Evolutionary conservation across 2,797 vertebrate genomes (phyloP), one percentile per base, ranked within the genome.

Genomic region (Picus viridis): DNA sequence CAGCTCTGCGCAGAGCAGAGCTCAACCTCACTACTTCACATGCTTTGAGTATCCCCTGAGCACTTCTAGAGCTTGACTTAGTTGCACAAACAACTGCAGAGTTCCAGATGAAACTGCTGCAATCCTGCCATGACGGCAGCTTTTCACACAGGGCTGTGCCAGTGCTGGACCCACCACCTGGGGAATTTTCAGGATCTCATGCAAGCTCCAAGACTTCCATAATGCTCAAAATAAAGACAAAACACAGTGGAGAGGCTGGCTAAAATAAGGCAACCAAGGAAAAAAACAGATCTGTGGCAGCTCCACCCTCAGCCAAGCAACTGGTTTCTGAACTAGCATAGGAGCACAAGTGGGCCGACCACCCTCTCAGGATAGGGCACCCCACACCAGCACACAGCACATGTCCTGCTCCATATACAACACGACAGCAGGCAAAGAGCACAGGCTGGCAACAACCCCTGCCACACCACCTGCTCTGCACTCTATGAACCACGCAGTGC

Each of bases 401-500:
- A 30, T 0, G 0, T 62, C 4, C 23, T 0, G 0, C 62, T 8
- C 59, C 14, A 2, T 1, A 0, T 20, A 10, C 19, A 27, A 5
- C 39, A 5, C 15, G 0, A 12, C 0, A 0, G 19, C 11, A 19
- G 61, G 69, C 62, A 14, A 56, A 53, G 45, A 56, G 49, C 67
- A 17, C 3, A 1, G 57, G 58, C 63, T 17, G 49, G 30, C 72
- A 79, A 71, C 47, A 59, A 3, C 0, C 1, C 8, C 81, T 13
- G 1, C 19, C 2, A 16, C 30, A 7, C 5, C 29, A 7, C 26
- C 64, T 14, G 65, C 34, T 10, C 43, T 70, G 6, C 53, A 53
- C 36, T 34, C 74, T 17, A 43, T 16, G 4, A 67, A 63, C 16
- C 63, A 16, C 0, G 1, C 13, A 11, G 9, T 1, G 47, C 8